These are phyloP conservation scores for Ciconia nigra DNA, from an alignment of 2,797 vertebrate genomes.

Conservation along the genomic window DNA sequence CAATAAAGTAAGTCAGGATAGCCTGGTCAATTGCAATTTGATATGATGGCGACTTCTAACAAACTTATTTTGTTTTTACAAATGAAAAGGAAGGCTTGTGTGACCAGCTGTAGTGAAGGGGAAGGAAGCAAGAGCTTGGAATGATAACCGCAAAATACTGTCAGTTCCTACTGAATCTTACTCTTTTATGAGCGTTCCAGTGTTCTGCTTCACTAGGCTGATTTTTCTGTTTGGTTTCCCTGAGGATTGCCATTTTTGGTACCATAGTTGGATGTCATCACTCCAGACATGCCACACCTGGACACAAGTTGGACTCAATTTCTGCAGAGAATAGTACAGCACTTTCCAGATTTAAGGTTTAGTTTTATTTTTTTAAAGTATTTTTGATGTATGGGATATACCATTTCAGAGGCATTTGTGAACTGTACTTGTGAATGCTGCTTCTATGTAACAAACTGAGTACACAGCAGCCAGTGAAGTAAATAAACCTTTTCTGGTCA, in stretches of 20 bases:
- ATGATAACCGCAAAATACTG: background rate
- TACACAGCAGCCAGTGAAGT: background rate
- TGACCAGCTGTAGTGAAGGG: background rate
- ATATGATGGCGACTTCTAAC: background rate
- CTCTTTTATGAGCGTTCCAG: background rate
- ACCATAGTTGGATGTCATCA: background rate
- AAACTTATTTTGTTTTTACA: background rate
- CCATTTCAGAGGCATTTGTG: background rate
- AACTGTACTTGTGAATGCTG: background rate
- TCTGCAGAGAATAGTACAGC: background rate
- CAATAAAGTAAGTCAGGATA: background rate
- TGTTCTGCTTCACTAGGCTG: background rate
- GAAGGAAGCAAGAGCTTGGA: background rate
- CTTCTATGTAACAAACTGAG: background rate
- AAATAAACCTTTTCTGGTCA: background rate
- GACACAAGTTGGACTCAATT: background rate
- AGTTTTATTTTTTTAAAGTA: background rate
- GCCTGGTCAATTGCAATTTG: background rate
- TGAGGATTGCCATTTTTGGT: background rate
- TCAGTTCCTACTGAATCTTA: background rate
- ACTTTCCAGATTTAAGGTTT: background rate
- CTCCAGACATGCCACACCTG: background rate
- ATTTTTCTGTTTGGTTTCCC: background rate
- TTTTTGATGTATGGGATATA: background rate
- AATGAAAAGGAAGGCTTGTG: background rate